These are phyloP conservation scores for Synergus gifuensis DNA, from an alignment of 2,888 invertebrate species.

Conservation along the genomic window DNA sequence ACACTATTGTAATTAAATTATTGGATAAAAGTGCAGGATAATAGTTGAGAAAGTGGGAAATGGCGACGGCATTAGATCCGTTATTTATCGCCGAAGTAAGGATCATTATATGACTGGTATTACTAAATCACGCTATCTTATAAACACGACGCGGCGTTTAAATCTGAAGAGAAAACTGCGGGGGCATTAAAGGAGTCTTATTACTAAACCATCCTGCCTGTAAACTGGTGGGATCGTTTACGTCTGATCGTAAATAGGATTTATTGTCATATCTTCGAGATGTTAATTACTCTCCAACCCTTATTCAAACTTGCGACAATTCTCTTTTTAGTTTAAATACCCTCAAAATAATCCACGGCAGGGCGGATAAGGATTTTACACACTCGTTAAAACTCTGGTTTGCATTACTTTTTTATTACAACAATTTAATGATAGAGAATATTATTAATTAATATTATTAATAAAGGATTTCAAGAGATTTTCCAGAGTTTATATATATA, in stretches of 20 bases:
- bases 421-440: neutral
- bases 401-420: constrained; percentile 2
- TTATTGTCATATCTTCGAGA: constrained; percentile 35
- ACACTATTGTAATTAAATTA: neutral
- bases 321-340: neutral
- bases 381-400: neutral
- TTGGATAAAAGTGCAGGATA: neutral
- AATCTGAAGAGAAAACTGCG: constrained; percentile 33
- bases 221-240: constrained; percentile 21
- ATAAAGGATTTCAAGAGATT: too few relatives aligned
- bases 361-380: neutral
- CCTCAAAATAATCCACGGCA: neutral
- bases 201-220: constrained; percentile 30
- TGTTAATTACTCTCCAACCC: constrained; percentile 14
- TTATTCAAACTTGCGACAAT: constrained; percentile 7
- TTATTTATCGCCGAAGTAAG: constrained; percentile 19
- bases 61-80: neutral
- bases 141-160: constrained; percentile 37
- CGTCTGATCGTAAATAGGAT: constrained; percentile 27
- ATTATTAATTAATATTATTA: too few relatives aligned
- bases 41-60: constrained; percentile 9
- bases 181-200: constrained; percentile 26
- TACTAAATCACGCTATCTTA: constrained; percentile 33
- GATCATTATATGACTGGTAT: constrained; percentile 36
- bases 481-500: too few relatives aligned